Evolutionary conservation across 2,797 vertebrate species (phyloP).

Genomic region (Megaceryle alcyon): DNA sequence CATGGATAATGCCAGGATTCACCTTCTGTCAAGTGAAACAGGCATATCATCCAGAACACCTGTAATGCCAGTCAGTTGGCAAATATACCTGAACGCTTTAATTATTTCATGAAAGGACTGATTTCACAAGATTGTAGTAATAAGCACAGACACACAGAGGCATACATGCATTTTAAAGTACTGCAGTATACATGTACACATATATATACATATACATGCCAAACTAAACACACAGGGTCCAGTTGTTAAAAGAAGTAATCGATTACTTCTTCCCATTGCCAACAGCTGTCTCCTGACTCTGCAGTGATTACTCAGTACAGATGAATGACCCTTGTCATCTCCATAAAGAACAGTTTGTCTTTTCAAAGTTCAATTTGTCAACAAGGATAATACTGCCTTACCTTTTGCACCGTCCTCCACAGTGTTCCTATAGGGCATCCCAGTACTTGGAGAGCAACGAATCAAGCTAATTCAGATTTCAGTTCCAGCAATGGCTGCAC

Average conservation of each 20-base stretch:
- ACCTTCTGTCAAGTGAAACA: constrained; percentile 62
- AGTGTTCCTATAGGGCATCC: not conserved
- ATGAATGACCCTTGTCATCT: not conserved
- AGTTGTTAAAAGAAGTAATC: constrained; percentile 16
- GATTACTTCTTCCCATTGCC: constrained; percentile 31
- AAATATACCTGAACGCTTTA: constrained; percentile 52
- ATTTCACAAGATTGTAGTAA: constrained; percentile 30
- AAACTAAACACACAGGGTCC: not conserved
- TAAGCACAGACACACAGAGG: constrained; percentile 22
- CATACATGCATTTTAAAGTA: not conserved
- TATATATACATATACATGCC: not conserved
- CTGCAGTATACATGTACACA: not conserved
- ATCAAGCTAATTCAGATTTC: not conserved
- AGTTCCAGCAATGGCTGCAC: not conserved
- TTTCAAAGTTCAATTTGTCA: constrained; percentile 42
- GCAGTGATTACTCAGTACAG: not conserved
- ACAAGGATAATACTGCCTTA: not conserved
- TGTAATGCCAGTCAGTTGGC: constrained; percentile 57
- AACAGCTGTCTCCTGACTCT: constrained; percentile 31
- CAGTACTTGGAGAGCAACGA: not conserved
- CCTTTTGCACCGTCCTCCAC: not conserved
- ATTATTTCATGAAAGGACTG: constrained; percentile 61
- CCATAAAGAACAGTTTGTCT: not conserved
- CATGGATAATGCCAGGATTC: constrained; percentile 52
- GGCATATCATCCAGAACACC: constrained; percentile 51